Conservation (phyloP, 2,888 invertebrate genomes). For the Doris montereyensis region DNA sequence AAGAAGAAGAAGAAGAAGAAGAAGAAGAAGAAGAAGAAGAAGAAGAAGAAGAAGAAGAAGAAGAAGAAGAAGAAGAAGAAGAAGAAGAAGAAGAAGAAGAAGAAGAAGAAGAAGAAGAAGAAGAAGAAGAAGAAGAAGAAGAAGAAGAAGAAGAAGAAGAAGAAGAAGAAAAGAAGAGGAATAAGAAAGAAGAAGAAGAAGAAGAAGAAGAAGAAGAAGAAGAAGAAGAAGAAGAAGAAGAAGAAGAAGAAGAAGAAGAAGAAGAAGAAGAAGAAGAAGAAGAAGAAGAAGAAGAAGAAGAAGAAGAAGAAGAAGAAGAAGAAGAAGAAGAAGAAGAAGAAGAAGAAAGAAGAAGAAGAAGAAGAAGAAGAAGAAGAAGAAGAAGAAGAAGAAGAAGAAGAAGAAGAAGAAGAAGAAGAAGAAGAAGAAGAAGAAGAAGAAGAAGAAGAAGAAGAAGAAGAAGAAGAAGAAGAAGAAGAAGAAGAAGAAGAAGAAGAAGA, state of each 20-base stretch:
- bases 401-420: not conserved
- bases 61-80: not conserved
- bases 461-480: not conserved
- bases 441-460: not conserved
- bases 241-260: not conserved
- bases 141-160: not conserved
- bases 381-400: not conserved
- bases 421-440: not conserved
- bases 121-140: not conserved
- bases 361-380: not conserved
- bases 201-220: not conserved
- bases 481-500: not conserved
- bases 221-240: not conserved
- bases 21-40: not conserved
- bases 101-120: not conserved
- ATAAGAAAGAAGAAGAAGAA: not conserved
- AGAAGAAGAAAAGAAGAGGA: not conserved
- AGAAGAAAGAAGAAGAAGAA: not conserved
- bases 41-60: not conserved
- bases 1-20: not conserved
- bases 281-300: not conserved
- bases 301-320: not conserved
- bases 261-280: not conserved
- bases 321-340: not conserved
- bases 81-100: not conserved